Conservation (phyloP, 2,888 invertebrate genomes). For the Drosophila incognita region DNA sequence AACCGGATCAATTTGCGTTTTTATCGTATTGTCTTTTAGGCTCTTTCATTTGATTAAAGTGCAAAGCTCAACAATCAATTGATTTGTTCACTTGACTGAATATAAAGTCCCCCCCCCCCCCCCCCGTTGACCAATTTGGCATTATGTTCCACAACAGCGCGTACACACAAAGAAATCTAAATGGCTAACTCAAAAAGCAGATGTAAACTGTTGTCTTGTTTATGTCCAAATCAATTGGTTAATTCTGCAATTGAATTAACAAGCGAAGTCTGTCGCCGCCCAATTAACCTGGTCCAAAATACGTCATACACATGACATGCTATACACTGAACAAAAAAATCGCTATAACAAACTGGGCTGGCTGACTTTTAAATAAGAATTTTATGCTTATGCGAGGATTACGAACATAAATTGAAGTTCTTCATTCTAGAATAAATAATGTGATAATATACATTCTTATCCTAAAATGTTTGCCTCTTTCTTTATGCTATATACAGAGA, state of each 20-base stretch:
- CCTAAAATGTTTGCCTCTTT: neutral
- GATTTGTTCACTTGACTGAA: constrained; percentile 1
- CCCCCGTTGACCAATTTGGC: constrained; percentile 9
- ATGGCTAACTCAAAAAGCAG: constrained; percentile 15
- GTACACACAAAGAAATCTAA: constrained; percentile 32
- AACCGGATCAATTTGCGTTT: neutral
- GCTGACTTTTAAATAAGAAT: too few species aligned
- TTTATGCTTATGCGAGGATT: neutral
- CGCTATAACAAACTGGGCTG: neutral
- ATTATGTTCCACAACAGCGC: constrained; percentile 60
- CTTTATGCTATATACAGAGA: neutral
- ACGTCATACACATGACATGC: neutral
- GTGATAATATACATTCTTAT: neutral
- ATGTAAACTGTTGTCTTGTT: constrained; percentile 6
- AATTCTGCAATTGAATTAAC: constrained; percentile 33
- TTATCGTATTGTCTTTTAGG: neutral
- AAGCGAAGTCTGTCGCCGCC: neutral
- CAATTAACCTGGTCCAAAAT: constrained; percentile 9
- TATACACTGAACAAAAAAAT: neutral
- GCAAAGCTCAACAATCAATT: neutral
- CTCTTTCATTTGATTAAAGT: constrained; percentile 16
- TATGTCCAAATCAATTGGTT: constrained; percentile 29
- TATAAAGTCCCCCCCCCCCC: neutral
- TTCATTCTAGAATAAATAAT: neutral
- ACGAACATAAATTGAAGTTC: neutral